These are phyloP conservation scores for Conus canariensis DNA, from an alignment of 2,888 invertebrate species.

Conservation along the genomic window DNA sequence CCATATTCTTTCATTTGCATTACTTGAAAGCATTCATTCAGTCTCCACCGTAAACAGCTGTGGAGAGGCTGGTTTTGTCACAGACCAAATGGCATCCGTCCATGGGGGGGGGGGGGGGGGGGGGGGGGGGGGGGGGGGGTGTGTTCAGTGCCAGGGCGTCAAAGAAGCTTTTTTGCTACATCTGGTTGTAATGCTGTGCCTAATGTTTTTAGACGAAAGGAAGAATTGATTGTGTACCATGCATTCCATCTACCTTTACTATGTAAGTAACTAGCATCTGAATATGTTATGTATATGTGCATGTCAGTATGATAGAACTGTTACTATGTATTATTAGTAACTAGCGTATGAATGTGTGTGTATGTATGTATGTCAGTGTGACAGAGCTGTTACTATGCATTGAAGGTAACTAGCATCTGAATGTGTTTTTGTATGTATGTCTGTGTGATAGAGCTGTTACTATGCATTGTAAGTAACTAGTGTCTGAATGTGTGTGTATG, in stretches of 20 bases:
- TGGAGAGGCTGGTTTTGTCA: no score
- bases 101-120: no score
- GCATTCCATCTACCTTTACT: neutral
- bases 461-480: neutral
- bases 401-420: neutral
- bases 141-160: no score
- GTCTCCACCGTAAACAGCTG: no score
- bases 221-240: neutral
- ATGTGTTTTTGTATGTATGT: neutral
- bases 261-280: neutral
- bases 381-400: neutral
- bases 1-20: no score
- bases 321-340: no score
- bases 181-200: neutral
- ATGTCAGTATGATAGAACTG: no score
- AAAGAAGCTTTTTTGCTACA: neutral
- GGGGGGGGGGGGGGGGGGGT: no score
- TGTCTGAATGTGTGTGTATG: neutral
- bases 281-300: no score
- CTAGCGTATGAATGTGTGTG: neutral
- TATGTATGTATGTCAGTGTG: neutral
- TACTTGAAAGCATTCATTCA: no score
- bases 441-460: neutral
- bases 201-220: neutral
- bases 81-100: no score